These are phyloP conservation scores for Percina caprodes DNA, from an alignment of 2,113 vertebrate genomes.

Conservation along the genomic window DNA sequence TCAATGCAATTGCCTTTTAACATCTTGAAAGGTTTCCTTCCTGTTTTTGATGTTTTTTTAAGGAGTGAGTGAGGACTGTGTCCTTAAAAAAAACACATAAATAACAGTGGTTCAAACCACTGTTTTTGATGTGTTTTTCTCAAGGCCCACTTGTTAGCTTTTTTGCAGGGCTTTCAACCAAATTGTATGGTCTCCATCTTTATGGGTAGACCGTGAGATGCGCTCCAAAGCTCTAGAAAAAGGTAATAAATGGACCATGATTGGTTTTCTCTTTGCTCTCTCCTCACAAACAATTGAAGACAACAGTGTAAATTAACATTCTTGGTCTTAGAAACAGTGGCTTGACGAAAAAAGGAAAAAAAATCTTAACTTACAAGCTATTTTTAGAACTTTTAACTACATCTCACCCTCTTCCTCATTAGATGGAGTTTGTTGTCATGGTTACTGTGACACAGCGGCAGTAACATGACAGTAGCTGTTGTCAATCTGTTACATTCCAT, in stretches of 20 bases:
- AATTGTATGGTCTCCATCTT: neutral
- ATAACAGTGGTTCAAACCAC: neutral
- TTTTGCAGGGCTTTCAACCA: neutral
- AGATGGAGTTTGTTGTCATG: neutral
- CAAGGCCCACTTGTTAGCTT: neutral
- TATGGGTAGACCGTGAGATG: neutral
- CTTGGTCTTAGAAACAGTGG: neutral
- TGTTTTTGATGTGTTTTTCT: too few relatives aligned
- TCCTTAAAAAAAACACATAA: neutral
- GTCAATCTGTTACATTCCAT: too few relatives aligned
- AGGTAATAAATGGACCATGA: neutral
- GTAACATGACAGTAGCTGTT: neutral
- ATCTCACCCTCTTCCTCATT: neutral
- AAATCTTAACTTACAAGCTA: neutral
- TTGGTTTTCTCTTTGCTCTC: neutral
- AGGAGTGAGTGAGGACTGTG: too few relatives aligned
- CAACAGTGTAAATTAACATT: too few relatives aligned
- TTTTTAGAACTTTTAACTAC: neutral
- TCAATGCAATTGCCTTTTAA: neutral
- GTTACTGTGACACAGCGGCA: neutral
- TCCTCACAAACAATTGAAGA: neutral
- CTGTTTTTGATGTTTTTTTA: too few relatives aligned
- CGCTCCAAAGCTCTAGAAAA: neutral
- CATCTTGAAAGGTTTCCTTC: neutral
- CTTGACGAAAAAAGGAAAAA: neutral